Evolutionary conservation across 2,113 vertebrate species (phyloP).

Genomic region (Odontophorus gujanensis): DNA sequence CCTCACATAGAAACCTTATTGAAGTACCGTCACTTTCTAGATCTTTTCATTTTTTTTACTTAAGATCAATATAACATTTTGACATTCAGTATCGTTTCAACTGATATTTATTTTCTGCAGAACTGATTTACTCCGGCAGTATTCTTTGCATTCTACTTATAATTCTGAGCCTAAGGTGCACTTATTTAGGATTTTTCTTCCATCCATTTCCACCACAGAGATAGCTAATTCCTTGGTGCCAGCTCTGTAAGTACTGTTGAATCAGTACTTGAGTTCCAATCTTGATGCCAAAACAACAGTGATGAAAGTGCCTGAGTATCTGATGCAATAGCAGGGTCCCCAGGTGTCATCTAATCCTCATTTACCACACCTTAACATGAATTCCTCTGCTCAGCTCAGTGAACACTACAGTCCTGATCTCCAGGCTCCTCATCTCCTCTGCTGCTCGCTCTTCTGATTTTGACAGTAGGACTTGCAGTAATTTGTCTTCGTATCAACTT

Average conservation of each 20-base stretch:
- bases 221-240: not conserved
- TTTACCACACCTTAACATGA: not conserved
- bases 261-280: slow-evolving; percentile 6
- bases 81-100: not conserved
- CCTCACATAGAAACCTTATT: not conserved
- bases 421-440: not conserved
- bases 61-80: not conserved
- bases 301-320: not conserved
- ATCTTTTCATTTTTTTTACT: not conserved
- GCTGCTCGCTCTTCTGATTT: not conserved
- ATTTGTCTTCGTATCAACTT: not conserved
- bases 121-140: not conserved
- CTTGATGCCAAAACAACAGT: not conserved
- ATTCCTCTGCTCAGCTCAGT: not conserved
- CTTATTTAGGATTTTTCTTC: not conserved
- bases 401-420: fast-evolving
- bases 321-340: slow-evolving; percentile 12
- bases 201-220: not conserved
- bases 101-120: not conserved
- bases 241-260: not conserved
- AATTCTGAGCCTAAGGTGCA: not conserved
- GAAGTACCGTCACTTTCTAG: not conserved
- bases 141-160: not conserved
- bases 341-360: not conserved
- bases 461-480: not conserved